Percentiles rank a stretch among this genome's conserved stretches.
Conservation (phyloP, 2,888 invertebrate species). For the Zaprionus bogoriensis region DNA sequence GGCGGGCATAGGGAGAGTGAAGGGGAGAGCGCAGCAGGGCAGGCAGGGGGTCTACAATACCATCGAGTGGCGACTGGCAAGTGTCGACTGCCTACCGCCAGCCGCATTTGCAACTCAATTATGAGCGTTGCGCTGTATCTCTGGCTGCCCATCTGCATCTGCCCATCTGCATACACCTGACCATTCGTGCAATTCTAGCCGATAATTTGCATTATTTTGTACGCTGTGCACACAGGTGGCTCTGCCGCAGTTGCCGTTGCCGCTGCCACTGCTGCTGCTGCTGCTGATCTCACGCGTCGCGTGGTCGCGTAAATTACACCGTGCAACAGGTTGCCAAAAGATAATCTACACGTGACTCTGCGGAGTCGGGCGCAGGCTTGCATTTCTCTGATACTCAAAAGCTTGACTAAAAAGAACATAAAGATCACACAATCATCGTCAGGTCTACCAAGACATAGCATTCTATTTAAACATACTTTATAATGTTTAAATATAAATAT, state of each 20-base stretch:
- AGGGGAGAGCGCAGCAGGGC: too few species aligned
- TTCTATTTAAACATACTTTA: too few species aligned
- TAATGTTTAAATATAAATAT: too few species aligned
- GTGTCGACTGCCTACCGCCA: background rate
- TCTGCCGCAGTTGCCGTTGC: conserved; percentile 29
- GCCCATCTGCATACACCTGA: conserved; percentile 50
- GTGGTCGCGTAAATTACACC: conserved; percentile 60
- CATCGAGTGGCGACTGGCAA: background rate
- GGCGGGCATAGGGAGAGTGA: background rate
- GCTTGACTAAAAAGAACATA: too few species aligned
- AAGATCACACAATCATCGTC: too few species aligned
- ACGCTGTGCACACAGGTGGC: conserved; percentile 65
- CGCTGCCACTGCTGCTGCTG: conserved; percentile 28
- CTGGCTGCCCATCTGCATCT: conserved; percentile 26
- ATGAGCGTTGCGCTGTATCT: conserved; percentile 45
- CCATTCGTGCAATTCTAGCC: conserved; percentile 69
- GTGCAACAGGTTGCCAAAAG: conserved; percentile 19
- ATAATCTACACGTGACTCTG: background rate
- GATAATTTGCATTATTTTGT: conserved; percentile 74
- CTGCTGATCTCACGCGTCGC: conserved; percentile 64
- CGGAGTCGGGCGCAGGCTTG: background rate
- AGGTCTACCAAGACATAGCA: too few species aligned
- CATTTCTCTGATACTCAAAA: background rate
- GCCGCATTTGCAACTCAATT: conserved; percentile 72
- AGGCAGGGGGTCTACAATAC: too few species aligned